Evolutionary conservation across 64 coral and sea anemone species (phyloP), one percentile per base, ranked within the genome.

Genomic region (Astreopora myriophthalma): DNA sequence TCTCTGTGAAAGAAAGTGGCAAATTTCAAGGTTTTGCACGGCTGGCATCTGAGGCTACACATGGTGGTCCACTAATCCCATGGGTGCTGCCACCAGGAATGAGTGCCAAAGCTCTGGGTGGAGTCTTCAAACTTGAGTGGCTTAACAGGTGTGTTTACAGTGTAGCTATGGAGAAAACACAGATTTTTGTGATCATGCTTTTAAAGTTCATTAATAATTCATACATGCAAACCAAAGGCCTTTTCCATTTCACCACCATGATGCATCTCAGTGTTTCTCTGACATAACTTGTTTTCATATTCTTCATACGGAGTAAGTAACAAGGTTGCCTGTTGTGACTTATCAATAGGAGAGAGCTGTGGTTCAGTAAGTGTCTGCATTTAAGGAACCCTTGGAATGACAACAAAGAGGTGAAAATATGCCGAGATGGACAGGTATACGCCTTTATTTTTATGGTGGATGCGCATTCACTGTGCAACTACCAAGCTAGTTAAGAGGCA

Each of bases 381-480:
- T 71, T 99, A 39, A 55, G 97, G 44, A 99, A 99, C 49, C 97
- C 97, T 11, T 99, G 93, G 90, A 99, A 99, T 66, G 97, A 99
- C 31, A 99, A 99, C 87, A 99, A 99, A 65, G 97, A 99, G 64
- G 97, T 99, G 32, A 99, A 99, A 71, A 99, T 99, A 40, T 99
- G 97, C 46, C 84, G 97, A 31, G 97, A 99, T 91, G 97, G 97
- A 80, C 97, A 99, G 94, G 96, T 98, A 76, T 63, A 34, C 3
- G 20, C 0, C 52, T 20, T 58, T 58, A 58, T 16, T 20, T 14
- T n/a, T n/a, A n/a, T n/a, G n/a, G n/a, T n/a, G n/a, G 8, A 13
- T 67, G 8, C 31, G 36, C 26, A 26, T 11, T 33, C 0, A 9
- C 42, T 46, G 42, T 46, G n/a, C n/a, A n/a, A n/a, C n/a, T n/a